Base-by-base conservation (phyloP, 2,888 invertebrate species). In the Apamea sordens region DNA sequence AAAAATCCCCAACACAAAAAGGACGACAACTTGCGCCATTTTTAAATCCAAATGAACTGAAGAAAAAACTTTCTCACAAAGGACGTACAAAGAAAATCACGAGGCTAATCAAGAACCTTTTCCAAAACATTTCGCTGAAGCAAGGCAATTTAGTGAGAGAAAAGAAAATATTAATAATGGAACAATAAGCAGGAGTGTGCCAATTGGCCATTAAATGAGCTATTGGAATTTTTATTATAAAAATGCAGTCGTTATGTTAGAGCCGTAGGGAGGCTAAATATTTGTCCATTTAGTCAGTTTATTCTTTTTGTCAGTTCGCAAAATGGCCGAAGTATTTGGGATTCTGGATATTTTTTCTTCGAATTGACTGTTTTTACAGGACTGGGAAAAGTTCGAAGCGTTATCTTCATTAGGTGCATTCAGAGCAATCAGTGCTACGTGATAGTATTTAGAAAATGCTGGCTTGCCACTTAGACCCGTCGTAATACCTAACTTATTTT, bases 61-160 rank as follows among this genome's bases (percentile, higher is more conserved):
- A 81, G 80, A 81, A 85, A 84, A 88, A 88, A 86, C 81, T 86
- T 89, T 85, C 73, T 76, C 79, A 85, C 87, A 91, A 88, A 88
- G 73, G 73, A 86, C 84, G 87, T 85, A 91, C 89, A 92, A 92
- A 92, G 91, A 86, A 90, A 91, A 90, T 89, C 89, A 89, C 86
- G 84, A 87, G 86, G 83, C 90, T 91, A 92, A 92, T 92, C 91
- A 92, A 91, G 91, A 92, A 89, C 87, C 86, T 89, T 89, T 93
- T 91, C 86, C 88, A 87, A 90, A 90, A 91, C 89, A 91, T 91
- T 93, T 90, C 89, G 75, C 84, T 77, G 78, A 82, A 88, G 87
- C 83, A 85, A 85, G 80, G 85, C 86, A 86, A 88, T 90, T 90
- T 86, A 76, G 76, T 83, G 77, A 89, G 83, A 89, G 86, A 91